Evolutionary conservation across 2,797 vertebrate genomes (phyloP).

Genomic region (Mormyrops boulengeri): DNA sequence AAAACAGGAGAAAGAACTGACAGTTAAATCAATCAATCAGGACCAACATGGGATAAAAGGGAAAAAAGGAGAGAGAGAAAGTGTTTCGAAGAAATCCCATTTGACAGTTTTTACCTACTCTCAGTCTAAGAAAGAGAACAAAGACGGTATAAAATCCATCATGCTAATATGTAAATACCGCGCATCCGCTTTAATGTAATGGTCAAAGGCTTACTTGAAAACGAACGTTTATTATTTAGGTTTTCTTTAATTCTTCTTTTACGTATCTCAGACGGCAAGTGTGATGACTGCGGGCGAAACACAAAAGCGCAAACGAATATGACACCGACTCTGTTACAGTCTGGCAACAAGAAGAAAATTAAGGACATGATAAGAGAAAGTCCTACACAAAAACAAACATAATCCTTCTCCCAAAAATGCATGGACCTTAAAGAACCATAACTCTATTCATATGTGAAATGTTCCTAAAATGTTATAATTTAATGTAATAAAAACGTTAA

Average conservation of each 20-base stretch:
- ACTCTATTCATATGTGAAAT: neutral
- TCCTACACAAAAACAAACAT: neutral
- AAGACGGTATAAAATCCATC: constrained; percentile 1
- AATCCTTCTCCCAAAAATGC: neutral
- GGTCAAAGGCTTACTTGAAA: neutral
- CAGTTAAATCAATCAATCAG: constrained; percentile 1
- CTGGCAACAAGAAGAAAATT: neutral
- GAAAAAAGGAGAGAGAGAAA: neutral
- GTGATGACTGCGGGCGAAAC: neutral
- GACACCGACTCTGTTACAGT: neutral
- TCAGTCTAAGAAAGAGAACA: neutral
- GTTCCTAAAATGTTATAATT: neutral
- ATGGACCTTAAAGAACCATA: neutral
- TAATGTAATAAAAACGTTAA: neutral
- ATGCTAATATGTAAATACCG: neutral
- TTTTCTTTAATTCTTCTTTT: neutral
- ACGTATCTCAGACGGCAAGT: neutral
- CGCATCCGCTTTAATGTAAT: neutral
- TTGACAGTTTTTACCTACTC: neutral
- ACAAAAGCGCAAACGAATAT: neutral
- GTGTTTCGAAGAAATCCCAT: neutral
- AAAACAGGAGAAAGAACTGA: constrained; percentile 8
- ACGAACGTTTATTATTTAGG: neutral
- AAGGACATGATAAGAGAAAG: neutral
- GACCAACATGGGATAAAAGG: constrained; percentile 1